These are phyloP conservation scores for Spongilla lacustris DNA, from an alignment of 37 sponge, comb jelly and placozoan genomes.

Conservation along the genomic window DNA sequence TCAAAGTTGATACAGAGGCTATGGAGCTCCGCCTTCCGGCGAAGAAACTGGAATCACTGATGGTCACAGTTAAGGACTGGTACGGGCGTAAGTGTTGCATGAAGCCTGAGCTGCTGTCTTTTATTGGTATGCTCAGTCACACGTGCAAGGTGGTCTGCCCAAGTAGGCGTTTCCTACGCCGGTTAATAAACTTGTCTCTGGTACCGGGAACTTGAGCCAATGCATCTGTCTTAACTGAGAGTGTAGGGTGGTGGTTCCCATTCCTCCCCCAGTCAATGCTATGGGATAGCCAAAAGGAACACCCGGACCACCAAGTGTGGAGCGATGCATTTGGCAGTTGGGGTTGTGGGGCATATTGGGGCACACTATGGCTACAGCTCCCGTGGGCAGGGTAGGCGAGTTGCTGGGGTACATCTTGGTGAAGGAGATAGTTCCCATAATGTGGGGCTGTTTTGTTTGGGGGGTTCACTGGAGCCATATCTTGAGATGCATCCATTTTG, in stretches of 20 bases:
- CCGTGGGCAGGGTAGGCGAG: background rate
- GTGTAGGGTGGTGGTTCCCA: background rate
- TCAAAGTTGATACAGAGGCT: no score
- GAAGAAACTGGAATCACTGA: no score
- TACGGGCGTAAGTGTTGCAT: background rate
- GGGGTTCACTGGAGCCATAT: conserved; percentile 34
- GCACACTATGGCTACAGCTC: background rate
- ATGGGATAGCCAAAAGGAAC: no score
- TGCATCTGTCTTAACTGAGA: conserved; percentile 2
- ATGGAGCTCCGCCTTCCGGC: no score
- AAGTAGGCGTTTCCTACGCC: background rate
- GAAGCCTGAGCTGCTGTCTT: background rate
- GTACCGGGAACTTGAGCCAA: background rate
- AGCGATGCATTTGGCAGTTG: background rate
- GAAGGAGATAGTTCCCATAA: conserved; percentile 41
- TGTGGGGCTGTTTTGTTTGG: conserved; percentile 12
- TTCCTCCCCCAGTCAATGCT: no score
- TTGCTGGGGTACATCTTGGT: background rate
- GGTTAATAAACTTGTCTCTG: background rate
- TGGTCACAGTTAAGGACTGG: background rate
- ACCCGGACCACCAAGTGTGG: no score
- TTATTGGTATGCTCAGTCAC: background rate
- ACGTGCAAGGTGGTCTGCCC: conserved; percentile 16
- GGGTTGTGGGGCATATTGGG: conserved; percentile 11
- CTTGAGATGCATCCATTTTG: conserved; percentile 35